Evolutionary conservation across 2,888 invertebrate genomes (phyloP).

Genomic region (Caenorhabditis panamensis): DNA sequence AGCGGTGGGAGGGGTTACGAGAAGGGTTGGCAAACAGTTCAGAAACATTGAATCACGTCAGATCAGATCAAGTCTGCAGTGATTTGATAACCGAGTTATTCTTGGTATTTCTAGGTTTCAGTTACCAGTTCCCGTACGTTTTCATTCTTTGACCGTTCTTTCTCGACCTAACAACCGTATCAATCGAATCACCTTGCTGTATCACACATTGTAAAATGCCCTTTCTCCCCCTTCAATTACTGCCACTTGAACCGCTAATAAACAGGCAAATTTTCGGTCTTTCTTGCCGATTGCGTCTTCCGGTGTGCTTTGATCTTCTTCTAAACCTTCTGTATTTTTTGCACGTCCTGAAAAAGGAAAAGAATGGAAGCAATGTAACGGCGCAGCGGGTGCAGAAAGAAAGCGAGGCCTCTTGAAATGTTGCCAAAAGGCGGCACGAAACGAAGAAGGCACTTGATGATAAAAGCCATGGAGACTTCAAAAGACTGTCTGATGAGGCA

Average conservation of each 20-base stretch:
- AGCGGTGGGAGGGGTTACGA: constrained; percentile 21
- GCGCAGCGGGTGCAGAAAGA: constrained; percentile 21
- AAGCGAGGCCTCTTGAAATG: constrained; percentile 56
- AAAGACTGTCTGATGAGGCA: constrained; percentile 20
- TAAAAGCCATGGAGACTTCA: constrained; percentile 52
- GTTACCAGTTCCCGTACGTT: neutral
- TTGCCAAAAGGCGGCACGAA: constrained; percentile 54
- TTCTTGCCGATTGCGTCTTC: constrained; percentile 13
- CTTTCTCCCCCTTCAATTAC: constrained; percentile 28
- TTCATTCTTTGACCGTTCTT: constrained; percentile 7
- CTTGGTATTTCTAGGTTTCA: constrained; percentile 8
- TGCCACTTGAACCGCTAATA: constrained; percentile 30
- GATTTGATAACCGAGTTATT: constrained; percentile 39
- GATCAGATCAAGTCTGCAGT: constrained; percentile 34
- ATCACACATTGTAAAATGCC: constrained; percentile 39
- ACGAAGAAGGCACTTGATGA: constrained; percentile 59
- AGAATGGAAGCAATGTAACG: constrained; percentile 19
- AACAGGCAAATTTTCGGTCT: constrained; percentile 14
- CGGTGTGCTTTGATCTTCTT: constrained; percentile 40
- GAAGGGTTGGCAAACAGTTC: constrained; percentile 48
- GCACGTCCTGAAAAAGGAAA: constrained; percentile 36
- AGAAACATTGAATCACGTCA: constrained; percentile 13
- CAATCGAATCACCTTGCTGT: neutral
- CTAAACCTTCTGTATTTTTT: constrained; percentile 4
- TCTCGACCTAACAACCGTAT: neutral